Percentiles rank a stretch among this genome's conserved stretches.
Conservation (phyloP, 1,140 invertebrate genomes). For the Bombus pascuorum region DNA sequence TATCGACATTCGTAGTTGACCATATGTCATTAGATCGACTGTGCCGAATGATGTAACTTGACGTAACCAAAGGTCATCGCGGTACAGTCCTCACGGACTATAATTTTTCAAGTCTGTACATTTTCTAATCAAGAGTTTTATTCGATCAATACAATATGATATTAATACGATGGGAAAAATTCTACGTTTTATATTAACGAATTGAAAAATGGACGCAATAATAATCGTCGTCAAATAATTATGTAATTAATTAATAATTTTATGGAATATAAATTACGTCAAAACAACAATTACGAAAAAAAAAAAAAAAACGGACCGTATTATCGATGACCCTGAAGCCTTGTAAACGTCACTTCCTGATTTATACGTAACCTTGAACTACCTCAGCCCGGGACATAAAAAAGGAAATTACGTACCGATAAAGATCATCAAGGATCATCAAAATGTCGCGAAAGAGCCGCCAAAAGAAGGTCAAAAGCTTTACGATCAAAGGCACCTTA, state of each 20-base stretch:
- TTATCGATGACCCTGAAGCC: conserved; percentile 11
- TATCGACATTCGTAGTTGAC: conserved; percentile 48
- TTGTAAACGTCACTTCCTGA: conserved; percentile 8
- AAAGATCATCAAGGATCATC: neutral
- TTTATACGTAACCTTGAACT: conserved; percentile 38
- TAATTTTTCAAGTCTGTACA: neutral
- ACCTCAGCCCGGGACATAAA: too few relatives aligned
- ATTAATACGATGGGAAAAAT: neutral
- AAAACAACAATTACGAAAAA: neutral
- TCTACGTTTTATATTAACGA: neutral
- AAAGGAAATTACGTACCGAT: neutral
- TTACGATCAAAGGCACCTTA: neutral
- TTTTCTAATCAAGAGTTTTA: neutral
- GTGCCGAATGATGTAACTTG: conserved; percentile 32
- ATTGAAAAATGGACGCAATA: neutral
- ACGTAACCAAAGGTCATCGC: neutral
- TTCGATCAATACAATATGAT: neutral
- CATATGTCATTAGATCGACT: conserved; percentile 55
- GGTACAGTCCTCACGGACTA: too few relatives aligned
- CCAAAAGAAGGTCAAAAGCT: neutral
- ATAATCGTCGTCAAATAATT: neutral
- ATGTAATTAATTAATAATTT: neutral
- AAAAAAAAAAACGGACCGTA: neutral
- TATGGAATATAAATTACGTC: neutral
- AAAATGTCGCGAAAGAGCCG: neutral